These are phyloP conservation scores for Echiichthys vipera DNA, from an alignment of 2,797 vertebrate genomes.

Conservation along the genomic window DNA sequence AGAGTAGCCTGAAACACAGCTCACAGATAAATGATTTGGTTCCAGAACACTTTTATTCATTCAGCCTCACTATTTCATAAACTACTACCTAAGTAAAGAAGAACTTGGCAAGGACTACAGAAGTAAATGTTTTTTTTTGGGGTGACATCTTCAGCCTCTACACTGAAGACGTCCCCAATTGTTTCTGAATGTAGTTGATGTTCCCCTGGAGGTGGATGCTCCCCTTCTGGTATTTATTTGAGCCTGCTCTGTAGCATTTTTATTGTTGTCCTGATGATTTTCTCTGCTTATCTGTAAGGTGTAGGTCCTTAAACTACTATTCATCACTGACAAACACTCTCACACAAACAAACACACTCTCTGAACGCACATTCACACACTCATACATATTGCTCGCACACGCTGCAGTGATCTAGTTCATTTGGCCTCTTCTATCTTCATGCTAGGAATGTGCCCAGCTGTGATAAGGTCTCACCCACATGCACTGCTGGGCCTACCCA, in stretches of 20 bases:
- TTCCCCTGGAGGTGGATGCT: conserved; percentile 29
- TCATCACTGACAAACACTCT: conserved; percentile 78
- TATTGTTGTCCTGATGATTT: conserved; percentile 77
- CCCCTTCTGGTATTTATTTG: conserved; percentile 36
- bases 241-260: conserved; percentile 46
- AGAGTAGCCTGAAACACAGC: not conserved
- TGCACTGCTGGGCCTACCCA: conserved; percentile 33
- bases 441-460: conserved; percentile 78
- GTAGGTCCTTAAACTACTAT: conserved; percentile 81
- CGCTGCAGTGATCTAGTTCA: conserved; percentile 69
- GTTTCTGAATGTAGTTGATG: conserved; percentile 29
- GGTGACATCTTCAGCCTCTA: not conserved
- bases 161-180: not conserved
- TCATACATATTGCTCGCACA: conserved; percentile 44
- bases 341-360: not conserved
- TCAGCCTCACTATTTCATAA: not conserved
- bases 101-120: not conserved
- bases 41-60: not conserved
- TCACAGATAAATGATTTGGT: not conserved
- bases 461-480: conserved; percentile 76
- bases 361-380: conserved; percentile 14
- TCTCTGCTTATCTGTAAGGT: conserved; percentile 79
- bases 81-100: not conserved
- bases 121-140: not conserved
- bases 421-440: conserved; percentile 83